These are phyloP conservation scores for Coelopa frigida DNA, from an alignment of 1,140 invertebrate genomes.

Conservation along the genomic window DNA sequence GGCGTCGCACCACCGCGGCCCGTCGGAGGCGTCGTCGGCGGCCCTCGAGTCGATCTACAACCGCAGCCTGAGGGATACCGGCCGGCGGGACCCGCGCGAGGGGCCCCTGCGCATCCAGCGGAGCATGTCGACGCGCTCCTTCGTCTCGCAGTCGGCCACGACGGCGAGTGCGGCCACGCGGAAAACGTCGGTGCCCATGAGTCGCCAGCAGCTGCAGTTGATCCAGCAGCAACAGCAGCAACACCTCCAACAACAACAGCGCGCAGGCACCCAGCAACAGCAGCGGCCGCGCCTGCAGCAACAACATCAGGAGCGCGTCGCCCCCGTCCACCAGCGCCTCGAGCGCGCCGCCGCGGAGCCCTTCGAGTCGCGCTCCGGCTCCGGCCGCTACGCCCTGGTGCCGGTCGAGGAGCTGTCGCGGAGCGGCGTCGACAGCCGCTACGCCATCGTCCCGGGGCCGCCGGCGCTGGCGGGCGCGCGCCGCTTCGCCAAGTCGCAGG, in stretches of 20 bases:
- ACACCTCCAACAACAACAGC: conserved; percentile 15
- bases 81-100: conserved; percentile 35
- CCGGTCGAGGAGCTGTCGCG: conserved; percentile 42
- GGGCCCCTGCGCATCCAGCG: conserved; percentile 41
- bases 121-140: conserved; percentile 41
- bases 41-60: conserved; percentile 36
- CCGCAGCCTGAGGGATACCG: conserved; percentile 39
- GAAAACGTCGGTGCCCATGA: not conserved
- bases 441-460: conserved; percentile 23
- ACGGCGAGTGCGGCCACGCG: conserved; percentile 25
- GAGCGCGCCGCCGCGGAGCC: conserved; percentile 4
- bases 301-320: conserved; percentile 19
- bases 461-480: conserved; percentile 20
- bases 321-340: conserved; percentile 10
- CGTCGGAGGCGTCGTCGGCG: conserved; percentile 12
- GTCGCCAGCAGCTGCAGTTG: not conserved
- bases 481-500: conserved; percentile 34
- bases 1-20: too few species aligned
- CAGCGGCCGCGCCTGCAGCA: conserved; percentile 17
- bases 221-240: conserved; percentile 3
- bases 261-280: conserved; percentile 14
- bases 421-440: conserved; percentile 15
- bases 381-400: conserved; percentile 46
- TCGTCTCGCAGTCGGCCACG: conserved; percentile 17
- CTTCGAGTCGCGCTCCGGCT: conserved; percentile 15